A percentile compares a stretch with the other conserved stretches of the same genome.
Conservation (phyloP, 2,888 invertebrate species). For the Drosophila prostipennis region DNA sequence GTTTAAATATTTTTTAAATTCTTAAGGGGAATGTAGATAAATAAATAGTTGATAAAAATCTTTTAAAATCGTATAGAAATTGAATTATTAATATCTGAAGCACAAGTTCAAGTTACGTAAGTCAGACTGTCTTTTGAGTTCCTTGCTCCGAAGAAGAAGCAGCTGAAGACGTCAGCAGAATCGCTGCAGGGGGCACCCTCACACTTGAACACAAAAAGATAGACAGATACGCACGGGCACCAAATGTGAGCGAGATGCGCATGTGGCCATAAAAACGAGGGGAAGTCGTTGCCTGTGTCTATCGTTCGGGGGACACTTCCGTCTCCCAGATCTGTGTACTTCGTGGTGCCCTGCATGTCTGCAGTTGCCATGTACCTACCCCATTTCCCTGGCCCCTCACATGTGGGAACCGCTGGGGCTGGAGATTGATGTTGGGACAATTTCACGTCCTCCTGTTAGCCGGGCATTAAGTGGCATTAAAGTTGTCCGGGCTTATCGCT, state of each 20-base stretch:
- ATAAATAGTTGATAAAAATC: too few relatives aligned
- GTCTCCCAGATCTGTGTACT: slow-evolving; percentile 45
- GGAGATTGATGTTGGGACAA: slow-evolving; percentile 69
- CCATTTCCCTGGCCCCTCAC: background rate
- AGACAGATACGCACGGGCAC: slow-evolving; percentile 37
- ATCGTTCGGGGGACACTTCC: slow-evolving; percentile 68
- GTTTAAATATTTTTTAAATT: too few relatives aligned
- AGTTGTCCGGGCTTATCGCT: slow-evolving; percentile 70
- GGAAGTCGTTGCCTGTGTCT: slow-evolving; percentile 61
- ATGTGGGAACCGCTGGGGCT: slow-evolving; percentile 40
- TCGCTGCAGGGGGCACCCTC: slow-evolving; percentile 76
- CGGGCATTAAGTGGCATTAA: slow-evolving; percentile 74
- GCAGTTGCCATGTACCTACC: slow-evolving; percentile 10
- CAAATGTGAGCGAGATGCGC: slow-evolving; percentile 61
- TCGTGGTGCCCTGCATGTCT: slow-evolving; percentile 10
- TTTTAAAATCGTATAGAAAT: too few relatives aligned
- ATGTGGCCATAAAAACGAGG: slow-evolving; percentile 58
- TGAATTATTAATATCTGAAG: background rate
- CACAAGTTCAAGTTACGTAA: background rate
- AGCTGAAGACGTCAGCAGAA: slow-evolving; percentile 49
- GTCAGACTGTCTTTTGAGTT: slow-evolving; percentile 51
- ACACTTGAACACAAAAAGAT: slow-evolving; percentile 6
- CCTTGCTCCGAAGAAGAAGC: slow-evolving; percentile 52
- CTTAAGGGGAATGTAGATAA: too few relatives aligned
- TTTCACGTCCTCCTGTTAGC: slow-evolving; percentile 57